Evolutionary conservation across 37 sponge, comb jelly and placozoan genomes (phyloP).

Genomic region (Axinella damicornis): DNA sequence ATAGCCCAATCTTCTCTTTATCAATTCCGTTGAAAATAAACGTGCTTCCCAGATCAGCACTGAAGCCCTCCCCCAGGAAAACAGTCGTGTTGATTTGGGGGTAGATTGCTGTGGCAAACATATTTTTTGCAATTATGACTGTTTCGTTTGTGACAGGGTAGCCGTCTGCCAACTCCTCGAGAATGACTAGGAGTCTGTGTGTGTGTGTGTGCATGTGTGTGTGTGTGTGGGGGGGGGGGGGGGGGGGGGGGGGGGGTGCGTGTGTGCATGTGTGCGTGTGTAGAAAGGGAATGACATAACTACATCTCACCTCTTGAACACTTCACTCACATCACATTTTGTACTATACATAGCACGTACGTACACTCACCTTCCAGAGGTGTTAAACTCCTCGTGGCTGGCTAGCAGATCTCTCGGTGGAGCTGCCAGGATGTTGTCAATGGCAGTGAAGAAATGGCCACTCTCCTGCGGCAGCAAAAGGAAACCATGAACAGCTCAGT

Average conservation of each 20-base stretch:
- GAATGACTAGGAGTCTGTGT: background rate
- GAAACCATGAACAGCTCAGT: too few relatives aligned
- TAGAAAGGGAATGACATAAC: too few relatives aligned
- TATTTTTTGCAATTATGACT: background rate
- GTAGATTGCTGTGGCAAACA: constrained; percentile 3
- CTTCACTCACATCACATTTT: too few relatives aligned
- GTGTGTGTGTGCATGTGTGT: too few relatives aligned
- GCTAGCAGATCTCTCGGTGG: background rate
- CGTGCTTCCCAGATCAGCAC: background rate
- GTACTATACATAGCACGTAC: too few relatives aligned
- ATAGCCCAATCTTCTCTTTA: background rate
- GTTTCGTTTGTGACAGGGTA: constrained; percentile 5
- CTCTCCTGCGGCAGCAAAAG: constrained; percentile 6
- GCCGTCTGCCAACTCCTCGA: constrained; percentile 4
- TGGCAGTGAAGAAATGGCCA: background rate
- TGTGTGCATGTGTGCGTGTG: too few relatives aligned
- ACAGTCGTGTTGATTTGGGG: background rate
- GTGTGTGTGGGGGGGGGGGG: background rate
- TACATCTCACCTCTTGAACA: too few relatives aligned
- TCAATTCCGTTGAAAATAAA: background rate
- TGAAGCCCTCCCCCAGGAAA: background rate
- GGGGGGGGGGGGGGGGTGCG: too few relatives aligned
- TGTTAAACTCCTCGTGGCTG: constrained; percentile 34
- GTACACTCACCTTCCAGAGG: constrained; percentile 35
- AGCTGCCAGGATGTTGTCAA: constrained; percentile 39